Conservation (phyloP, 1,140 invertebrate genomes). For the Aethina tumida region DNA sequence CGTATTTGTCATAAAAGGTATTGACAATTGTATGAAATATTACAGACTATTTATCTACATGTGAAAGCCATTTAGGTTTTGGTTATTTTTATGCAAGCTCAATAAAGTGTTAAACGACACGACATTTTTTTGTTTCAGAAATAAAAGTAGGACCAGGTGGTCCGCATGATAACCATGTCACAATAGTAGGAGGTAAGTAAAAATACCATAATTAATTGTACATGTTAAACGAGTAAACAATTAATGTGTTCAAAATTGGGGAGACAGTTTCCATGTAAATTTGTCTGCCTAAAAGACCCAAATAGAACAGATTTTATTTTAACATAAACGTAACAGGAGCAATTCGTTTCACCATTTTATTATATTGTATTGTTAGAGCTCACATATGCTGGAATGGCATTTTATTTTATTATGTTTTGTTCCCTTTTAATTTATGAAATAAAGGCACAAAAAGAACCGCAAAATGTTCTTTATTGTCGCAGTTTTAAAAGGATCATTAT, state of each 20-base stretch:
- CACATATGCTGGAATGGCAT: slow-evolving; percentile 1
- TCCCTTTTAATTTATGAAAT: too few relatives aligned
- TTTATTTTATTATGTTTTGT: slow-evolving; percentile 5
- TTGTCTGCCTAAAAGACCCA: background rate
- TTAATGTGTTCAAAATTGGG: too few relatives aligned
- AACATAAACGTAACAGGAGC: slow-evolving; percentile 6
- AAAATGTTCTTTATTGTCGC: too few relatives aligned
- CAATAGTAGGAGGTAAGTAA: slow-evolving; percentile 33
- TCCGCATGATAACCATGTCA: slow-evolving; percentile 31
- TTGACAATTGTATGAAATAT: too few relatives aligned
- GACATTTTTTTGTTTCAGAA: slow-evolving; percentile 29
- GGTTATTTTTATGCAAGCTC: slow-evolving; percentile 1
- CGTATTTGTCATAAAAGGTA: too few relatives aligned
- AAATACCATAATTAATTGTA: background rate
- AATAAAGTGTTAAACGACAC: background rate
- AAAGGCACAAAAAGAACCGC: too few relatives aligned
- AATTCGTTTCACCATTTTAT: slow-evolving; percentile 8
- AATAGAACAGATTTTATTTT: slow-evolving; percentile 2
- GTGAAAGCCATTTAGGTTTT: background rate
- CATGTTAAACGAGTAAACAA: background rate
- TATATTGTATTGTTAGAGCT: slow-evolving; percentile 4
- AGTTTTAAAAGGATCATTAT: too few relatives aligned
- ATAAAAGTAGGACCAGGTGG: slow-evolving; percentile 34
- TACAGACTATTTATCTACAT: too few relatives aligned
- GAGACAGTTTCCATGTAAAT: too few relatives aligned